Conservation (phyloP, 2,113 vertebrate species). For the Pimephales promelas region DNA sequence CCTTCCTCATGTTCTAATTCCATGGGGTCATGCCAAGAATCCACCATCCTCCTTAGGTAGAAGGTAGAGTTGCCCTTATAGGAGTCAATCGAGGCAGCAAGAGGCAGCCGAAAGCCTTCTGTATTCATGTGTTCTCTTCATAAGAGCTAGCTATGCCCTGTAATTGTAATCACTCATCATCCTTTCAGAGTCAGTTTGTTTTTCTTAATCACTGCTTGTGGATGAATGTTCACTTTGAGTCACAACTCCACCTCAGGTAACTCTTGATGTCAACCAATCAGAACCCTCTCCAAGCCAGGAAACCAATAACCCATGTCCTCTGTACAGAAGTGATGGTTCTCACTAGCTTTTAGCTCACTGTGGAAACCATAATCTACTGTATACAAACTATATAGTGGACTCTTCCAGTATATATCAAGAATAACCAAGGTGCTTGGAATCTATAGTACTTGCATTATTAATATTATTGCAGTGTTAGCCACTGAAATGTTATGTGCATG, state of each 20-base stretch:
- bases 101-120: constrained; percentile 30
- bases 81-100: constrained; percentile 33
- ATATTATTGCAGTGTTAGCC: constrained; percentile 33
- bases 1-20: neutral
- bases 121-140: constrained; percentile 46
- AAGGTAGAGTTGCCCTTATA: constrained; percentile 84
- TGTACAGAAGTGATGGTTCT: neutral
- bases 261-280: constrained; percentile 28
- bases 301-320: neutral
- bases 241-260: constrained; percentile 50
- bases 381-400: constrained; percentile 7
- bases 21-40: constrained; percentile 43
- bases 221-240: constrained; percentile 67
- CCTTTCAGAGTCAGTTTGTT: constrained; percentile 80
- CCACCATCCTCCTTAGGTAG: constrained; percentile 81
- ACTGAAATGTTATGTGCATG: constrained; percentile 47
- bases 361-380: constrained; percentile 17
- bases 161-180: constrained; percentile 51
- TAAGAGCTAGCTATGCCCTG: constrained; percentile 43
- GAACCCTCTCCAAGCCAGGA: constrained; percentile 21
- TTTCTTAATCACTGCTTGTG: constrained; percentile 75
- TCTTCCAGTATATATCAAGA: constrained; percentile 33
- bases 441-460: constrained; percentile 38
- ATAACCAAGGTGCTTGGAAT: constrained; percentile 48
- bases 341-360: constrained; percentile 29